Conservation (phyloP, 2,888 invertebrate genomes). For the Altica lythri region DNA sequence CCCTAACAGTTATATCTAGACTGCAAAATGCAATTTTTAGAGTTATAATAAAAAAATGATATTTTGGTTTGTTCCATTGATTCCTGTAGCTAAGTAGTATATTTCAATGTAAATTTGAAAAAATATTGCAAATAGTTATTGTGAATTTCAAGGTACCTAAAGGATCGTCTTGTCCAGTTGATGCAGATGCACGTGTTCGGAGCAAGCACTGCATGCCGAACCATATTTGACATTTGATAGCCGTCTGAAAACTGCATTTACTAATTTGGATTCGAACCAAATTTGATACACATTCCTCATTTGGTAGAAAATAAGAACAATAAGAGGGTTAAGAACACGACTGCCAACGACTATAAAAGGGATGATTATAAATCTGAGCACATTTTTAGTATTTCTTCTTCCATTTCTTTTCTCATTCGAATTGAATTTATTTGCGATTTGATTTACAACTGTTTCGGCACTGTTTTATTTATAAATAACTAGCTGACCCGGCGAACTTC, state of each 20-base stretch:
- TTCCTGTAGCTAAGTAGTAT: too few relatives aligned
- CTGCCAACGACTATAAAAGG: conserved; percentile 30
- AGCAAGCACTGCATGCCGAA: conserved; percentile 51
- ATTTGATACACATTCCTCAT: conserved; percentile 56
- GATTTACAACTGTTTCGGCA: too few relatives aligned
- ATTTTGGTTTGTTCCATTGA: too few relatives aligned
- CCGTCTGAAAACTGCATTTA: conserved; percentile 54
- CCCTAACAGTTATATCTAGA: too few relatives aligned
- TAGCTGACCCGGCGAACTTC: too few relatives aligned
- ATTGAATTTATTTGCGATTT: conserved; percentile 15
- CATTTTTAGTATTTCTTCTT: conserved; percentile 25
- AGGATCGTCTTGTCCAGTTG: too few relatives aligned
- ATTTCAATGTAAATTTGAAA: too few relatives aligned
- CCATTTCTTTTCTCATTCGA: conserved; percentile 22
- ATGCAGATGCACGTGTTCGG: conserved; percentile 43
- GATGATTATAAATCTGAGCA: conserved; percentile 28
- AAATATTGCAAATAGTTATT: too few relatives aligned
- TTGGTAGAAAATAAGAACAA: conserved; percentile 53
- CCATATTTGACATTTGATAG: conserved; percentile 57
- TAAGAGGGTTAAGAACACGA: conserved; percentile 48
- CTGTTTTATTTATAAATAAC: too few relatives aligned
- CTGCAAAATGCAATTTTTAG: too few relatives aligned
- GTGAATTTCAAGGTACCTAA: too few relatives aligned
- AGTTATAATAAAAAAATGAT: too few relatives aligned
- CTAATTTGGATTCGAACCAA: conserved; percentile 58